These are phyloP conservation scores for Podabrus alpinus DNA, from an alignment of 2,888 invertebrate species.

Conservation along the genomic window DNA sequence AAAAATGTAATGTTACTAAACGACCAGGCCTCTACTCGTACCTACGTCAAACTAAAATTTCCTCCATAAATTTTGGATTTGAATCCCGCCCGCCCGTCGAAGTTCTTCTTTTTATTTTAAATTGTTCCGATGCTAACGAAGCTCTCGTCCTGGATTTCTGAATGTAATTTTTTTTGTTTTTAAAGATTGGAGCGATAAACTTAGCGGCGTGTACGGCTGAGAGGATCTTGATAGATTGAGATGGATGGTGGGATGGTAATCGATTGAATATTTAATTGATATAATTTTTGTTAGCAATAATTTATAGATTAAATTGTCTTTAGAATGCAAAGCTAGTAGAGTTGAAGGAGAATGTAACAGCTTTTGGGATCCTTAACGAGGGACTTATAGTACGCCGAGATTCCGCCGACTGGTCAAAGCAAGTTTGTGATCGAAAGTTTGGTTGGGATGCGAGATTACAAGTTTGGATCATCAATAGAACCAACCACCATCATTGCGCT, in stretches of 20 bases:
- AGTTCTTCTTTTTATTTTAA: not conserved
- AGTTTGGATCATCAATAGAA: constrained; percentile 27
- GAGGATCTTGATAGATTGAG: not conserved
- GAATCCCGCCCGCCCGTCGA: not conserved
- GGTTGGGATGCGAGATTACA: constrained; percentile 25
- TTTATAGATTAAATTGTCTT: constrained; percentile 6
- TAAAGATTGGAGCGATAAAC: not conserved
- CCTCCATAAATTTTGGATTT: not conserved
- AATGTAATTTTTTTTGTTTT: not conserved
- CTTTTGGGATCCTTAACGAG: constrained; percentile 18
- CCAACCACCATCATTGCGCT: constrained; percentile 11
- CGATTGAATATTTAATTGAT: not conserved
- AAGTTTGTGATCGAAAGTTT: constrained; percentile 25
- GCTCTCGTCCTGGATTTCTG: not conserved
- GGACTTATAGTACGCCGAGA: constrained; percentile 4
- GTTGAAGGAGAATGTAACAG: constrained; percentile 16
- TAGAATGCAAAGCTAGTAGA: constrained; percentile 9
- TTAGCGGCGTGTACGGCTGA: not conserved
- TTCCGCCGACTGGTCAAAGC: constrained; percentile 27
- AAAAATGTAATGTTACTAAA: not conserved
- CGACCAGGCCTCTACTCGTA: not conserved
- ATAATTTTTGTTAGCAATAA: not conserved
- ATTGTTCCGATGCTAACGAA: too few species aligned
- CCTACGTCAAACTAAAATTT: not conserved
- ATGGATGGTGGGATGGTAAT: not conserved